Base-by-base conservation (phyloP, 2,888 invertebrate species). In the Sarcophaga caerulescens region DNA sequence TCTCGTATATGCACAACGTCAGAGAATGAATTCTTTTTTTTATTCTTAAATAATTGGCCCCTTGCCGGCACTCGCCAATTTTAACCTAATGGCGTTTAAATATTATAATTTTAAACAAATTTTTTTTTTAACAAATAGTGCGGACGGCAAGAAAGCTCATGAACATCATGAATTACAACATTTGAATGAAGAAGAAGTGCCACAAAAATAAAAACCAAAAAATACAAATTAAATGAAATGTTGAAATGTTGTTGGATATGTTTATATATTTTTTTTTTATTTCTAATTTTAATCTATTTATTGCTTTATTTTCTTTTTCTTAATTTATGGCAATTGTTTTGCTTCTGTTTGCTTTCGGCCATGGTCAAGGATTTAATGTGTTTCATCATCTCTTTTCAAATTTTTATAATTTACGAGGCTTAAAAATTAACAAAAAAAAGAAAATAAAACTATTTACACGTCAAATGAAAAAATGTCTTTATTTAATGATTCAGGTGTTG, bases 11-110 rank as follows among this genome's bases (percentile, higher is more conserved):
- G 17, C 52, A 52, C 17, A 52, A 52, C 52, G 17, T 17, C 52
- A 17, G 14, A 14, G 52, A 52, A 52, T 52, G 3, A 14, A 2
- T 14, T 4, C 17, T 14, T 12, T 17, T 25, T 25, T 62, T 52
- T 63, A 6, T 21, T 70, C 0, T 74, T 17, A 69, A 75, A 44
- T 69, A 3, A 47, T 84, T 84, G 84, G 84, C 84, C 17, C 14
- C 45, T 21, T 79, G 84, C 84, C 84, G 84, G 84, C 84, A 84
- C 84, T 75, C 84, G 84, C 79, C 84, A 74, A 69, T 12, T 74
- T 84, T 70, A 84, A 70, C 79, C 79, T 79, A 84, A 70, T 79
- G 84, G 79, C 84, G 78, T 84, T 79, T 79, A 84, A 84, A 84
- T 79, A 35, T 35, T 35, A 35, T 35, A 84, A 70, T 79, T 84